These are phyloP conservation scores for Hipposideros armiger DNA, from an alignment of 2,113 vertebrate species.

Conservation along the genomic window DNA sequence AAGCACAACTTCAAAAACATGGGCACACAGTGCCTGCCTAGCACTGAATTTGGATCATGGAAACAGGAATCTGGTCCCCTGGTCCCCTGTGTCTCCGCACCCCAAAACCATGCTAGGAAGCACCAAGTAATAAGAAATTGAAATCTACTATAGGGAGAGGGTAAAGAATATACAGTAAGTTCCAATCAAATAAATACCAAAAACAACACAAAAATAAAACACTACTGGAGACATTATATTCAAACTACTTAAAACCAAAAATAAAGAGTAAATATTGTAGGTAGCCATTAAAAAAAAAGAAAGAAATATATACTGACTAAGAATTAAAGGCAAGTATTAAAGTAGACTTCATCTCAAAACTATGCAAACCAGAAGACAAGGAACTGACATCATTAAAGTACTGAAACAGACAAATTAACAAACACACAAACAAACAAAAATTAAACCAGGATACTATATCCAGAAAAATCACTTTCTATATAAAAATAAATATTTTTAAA, in stretches of 20 bases:
- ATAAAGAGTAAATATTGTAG: neutral
- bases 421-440: neutral
- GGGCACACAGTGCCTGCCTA: neutral
- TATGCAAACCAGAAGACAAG: neutral
- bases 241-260: neutral
- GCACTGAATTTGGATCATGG: neutral
- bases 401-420: neutral
- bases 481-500: neutral
- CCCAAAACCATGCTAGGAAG: neutral
- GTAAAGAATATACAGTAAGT: neutral
- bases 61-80: neutral
- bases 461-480: neutral
- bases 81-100: fast-evolving
- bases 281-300: neutral
- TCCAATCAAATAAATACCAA: neutral
- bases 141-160: neutral
- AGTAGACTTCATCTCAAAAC: neutral
- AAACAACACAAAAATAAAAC: neutral
- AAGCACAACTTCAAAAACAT: neutral
- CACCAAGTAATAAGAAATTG: neutral
- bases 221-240: neutral
- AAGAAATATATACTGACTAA: neutral
- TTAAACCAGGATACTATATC: neutral
- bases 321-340: neutral
- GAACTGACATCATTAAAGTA: neutral